A percentile compares a stretch with the other conserved stretches of the same genome.
Evolutionary conservation across 2,888 invertebrate genomes (phyloP).

Genomic region (Doris montereyensis): DNA sequence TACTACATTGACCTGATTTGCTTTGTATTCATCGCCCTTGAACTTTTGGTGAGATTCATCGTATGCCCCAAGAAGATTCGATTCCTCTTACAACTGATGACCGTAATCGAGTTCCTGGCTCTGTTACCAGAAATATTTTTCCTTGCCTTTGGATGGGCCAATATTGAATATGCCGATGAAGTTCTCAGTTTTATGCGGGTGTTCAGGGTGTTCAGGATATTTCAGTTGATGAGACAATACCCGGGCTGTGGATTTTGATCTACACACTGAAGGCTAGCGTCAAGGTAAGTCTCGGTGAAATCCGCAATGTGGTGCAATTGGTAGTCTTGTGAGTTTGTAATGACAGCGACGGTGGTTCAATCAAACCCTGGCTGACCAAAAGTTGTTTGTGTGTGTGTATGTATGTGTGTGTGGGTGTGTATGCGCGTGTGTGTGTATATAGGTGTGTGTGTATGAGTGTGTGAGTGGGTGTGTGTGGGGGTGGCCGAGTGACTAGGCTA

Average conservation of each 20-base stretch:
- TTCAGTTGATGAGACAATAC: constrained; percentile 53
- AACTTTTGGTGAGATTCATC: constrained; percentile 49
- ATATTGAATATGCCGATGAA: neutral
- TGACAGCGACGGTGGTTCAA: no score
- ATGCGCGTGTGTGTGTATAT: no score
- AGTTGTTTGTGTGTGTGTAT: no score
- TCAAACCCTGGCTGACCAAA: no score
- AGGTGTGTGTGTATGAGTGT: no score
- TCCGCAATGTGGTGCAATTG: no score
- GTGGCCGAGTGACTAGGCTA: no score
- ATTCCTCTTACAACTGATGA: constrained; percentile 46
- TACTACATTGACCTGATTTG: constrained; percentile 50
- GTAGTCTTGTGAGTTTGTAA: no score
- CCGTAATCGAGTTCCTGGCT: constrained; percentile 50
- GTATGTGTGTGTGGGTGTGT: no score
- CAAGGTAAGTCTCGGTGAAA: no score
- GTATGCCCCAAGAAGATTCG: constrained; percentile 45
- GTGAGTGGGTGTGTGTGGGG: no score
- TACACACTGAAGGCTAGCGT: constrained; percentile 58
- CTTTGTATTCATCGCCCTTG: constrained; percentile 52
- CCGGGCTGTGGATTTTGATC: constrained; percentile 56
- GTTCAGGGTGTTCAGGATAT: constrained; percentile 51
- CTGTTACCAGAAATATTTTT: constrained; percentile 48
- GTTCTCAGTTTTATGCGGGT: constrained; percentile 46
- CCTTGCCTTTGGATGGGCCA: neutral